A percentile compares a stretch with the other conserved stretches of the same genome.
phyloP scores from a whole-genome alignment of 2,113 vertebrate genomes.

The Siniperca knerii region DNA sequence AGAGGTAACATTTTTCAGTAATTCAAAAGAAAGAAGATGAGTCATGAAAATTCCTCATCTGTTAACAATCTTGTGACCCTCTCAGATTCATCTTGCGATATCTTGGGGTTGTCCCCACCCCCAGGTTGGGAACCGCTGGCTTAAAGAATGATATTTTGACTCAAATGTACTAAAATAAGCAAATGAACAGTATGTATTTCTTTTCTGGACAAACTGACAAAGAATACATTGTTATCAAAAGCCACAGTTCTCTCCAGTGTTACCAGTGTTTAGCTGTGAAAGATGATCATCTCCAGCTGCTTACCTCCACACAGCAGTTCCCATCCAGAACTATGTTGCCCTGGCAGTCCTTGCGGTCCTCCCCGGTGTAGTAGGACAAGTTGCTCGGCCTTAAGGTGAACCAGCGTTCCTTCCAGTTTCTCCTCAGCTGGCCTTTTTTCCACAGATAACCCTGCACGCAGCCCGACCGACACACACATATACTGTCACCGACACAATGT shows the following conservation, averaged over 20 bases:
- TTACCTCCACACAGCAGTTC: conserved; percentile 96
- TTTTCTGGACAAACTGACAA: neutral
- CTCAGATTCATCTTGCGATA: neutral
- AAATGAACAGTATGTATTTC: neutral
- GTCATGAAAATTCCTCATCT: neutral
- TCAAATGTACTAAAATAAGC: conserved; percentile 8
- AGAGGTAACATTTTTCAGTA: neutral
- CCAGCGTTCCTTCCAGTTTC: conserved; percentile 97
- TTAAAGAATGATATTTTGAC: neutral
- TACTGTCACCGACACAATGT: conserved; percentile 21
- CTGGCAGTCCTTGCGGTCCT: conserved; percentile 93
- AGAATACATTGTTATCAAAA: conserved; percentile 16
- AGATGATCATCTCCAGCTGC: conserved; percentile 1
- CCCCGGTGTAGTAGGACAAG: conserved; percentile 90
- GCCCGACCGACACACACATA: conserved; percentile 18
- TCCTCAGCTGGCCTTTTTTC: conserved; percentile 94
- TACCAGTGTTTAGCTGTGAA: conserved; percentile 16
- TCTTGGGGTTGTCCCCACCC: conserved; percentile 11
- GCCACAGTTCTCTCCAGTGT: neutral
- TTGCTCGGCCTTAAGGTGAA: conserved; percentile 92
- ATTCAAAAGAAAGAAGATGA: neutral
- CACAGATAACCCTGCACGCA: conserved; percentile 92
- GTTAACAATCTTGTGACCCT: neutral
- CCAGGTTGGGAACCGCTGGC: neutral
- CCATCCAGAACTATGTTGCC: conserved; percentile 90